Conservation (phyloP, 2,888 invertebrate genomes). For the Cantharis lateralis region DNA sequence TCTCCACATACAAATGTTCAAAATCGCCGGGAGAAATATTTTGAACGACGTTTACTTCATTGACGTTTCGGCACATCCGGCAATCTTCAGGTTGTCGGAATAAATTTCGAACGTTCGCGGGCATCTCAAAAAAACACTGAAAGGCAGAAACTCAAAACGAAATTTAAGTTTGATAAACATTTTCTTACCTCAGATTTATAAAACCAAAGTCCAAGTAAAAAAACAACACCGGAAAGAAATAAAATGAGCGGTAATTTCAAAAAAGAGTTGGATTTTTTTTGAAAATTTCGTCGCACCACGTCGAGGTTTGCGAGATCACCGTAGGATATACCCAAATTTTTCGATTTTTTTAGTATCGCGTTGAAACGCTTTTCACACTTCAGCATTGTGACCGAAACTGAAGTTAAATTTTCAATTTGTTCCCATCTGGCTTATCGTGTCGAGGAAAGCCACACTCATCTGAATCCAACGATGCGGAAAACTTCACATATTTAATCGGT, state of each 20-base stretch:
- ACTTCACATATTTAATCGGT: constrained; percentile 30
- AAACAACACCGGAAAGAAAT: constrained; percentile 8
- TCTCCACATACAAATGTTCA: constrained; percentile 75
- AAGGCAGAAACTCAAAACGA: constrained; percentile 15
- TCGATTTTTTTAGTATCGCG: constrained; percentile 35
- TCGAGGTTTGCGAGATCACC: constrained; percentile 31
- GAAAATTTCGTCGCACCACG: constrained; percentile 12
- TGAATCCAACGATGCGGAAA: constrained; percentile 38
- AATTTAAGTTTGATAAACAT: background rate
- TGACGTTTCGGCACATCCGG: constrained; percentile 72
- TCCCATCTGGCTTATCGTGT: constrained; percentile 27
- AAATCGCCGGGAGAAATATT: constrained; percentile 72
- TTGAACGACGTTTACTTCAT: constrained; percentile 66
- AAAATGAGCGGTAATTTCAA: constrained; percentile 4
- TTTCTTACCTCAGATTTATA: constrained; percentile 28
- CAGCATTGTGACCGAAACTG: constrained; percentile 36
- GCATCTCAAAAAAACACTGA: constrained; percentile 51
- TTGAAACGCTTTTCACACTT: constrained; percentile 41
- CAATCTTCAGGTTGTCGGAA: constrained; percentile 85
- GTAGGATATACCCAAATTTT: constrained; percentile 31
- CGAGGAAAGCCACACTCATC: constrained; percentile 36
- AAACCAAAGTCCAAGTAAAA: background rate
- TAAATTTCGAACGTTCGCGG: constrained; percentile 47
- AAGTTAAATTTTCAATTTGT: constrained; percentile 20
- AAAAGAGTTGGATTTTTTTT: constrained; percentile 4